Percentiles rank a stretch among this genome's conserved stretches.
These are phyloP conservation scores for Epicampocera succincta DNA, from an alignment of 2,888 invertebrate genomes.

Conservation along the genomic window DNA sequence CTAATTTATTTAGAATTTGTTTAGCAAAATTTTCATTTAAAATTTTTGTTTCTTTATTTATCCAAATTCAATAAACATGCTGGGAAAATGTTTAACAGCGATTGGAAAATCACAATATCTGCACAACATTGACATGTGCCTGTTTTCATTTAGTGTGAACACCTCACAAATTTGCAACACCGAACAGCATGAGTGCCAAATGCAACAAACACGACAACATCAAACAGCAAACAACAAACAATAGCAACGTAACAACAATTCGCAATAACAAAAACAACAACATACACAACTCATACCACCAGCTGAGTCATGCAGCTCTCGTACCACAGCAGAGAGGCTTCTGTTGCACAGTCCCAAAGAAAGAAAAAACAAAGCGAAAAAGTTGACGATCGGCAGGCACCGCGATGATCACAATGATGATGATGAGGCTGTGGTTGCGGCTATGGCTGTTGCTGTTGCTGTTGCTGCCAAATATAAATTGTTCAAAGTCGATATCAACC, in stretches of 20 bases:
- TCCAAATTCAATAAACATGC: conserved; percentile 56
- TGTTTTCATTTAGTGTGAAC: conserved; percentile 68
- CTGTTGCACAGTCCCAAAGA: conserved; percentile 52
- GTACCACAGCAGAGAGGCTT: conserved; percentile 47
- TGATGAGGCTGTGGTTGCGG: too few relatives aligned
- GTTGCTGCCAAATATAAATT: conserved; percentile 52
- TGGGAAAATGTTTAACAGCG: background rate
- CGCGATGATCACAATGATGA: too few relatives aligned
- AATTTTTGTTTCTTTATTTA: too few relatives aligned
- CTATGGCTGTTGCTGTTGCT: background rate
- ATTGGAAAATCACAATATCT: background rate
- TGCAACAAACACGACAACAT: conserved; percentile 68
- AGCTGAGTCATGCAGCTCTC: conserved; percentile 59
- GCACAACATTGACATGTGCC: conserved; percentile 67
- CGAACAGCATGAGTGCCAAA: conserved; percentile 69
- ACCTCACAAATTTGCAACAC: conserved; percentile 69
- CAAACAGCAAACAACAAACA: conserved; percentile 44
- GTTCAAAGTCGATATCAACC: conserved; percentile 61
- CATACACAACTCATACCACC: conserved; percentile 40
- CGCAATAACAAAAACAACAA: conserved; percentile 15
- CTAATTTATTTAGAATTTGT: too few relatives aligned
- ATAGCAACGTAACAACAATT: conserved; percentile 43
- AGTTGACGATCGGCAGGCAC: conserved; percentile 45
- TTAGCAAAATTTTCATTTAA: too few relatives aligned
- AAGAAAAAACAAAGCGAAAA: conserved; percentile 2